Conservation (phyloP, 2,797 vertebrate genomes). For the Falco rusticolus region DNA sequence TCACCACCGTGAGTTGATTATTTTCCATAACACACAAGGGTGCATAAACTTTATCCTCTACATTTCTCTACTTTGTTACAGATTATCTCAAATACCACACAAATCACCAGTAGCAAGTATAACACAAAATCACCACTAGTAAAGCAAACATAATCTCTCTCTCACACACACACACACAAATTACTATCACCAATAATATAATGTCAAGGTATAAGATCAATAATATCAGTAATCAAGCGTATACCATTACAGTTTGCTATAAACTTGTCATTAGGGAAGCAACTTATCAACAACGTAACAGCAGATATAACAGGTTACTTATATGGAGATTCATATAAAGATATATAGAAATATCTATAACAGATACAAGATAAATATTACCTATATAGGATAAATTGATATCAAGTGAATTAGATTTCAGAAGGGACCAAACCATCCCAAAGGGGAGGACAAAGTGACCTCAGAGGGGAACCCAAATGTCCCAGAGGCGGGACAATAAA, state of each 20-base stretch:
- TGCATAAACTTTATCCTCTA: background rate
- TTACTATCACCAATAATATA: background rate
- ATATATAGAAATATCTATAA: background rate
- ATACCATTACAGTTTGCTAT: background rate
- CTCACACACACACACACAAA: background rate
- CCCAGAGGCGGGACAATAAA: background rate
- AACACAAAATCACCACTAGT: background rate
- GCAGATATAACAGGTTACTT: background rate
- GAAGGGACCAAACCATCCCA: background rate
- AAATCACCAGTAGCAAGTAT: background rate
- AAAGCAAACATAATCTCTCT: background rate
- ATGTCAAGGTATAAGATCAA: background rate
- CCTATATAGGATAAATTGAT: background rate
- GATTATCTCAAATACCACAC: background rate
- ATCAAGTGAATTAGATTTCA: background rate
- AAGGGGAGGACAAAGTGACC: background rate
- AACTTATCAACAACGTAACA: background rate
- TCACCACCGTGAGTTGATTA: fast-evolving
- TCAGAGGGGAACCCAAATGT: background rate
- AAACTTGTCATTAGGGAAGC: background rate
- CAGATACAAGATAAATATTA: background rate
- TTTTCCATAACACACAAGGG: background rate
- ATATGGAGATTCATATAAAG: background rate
- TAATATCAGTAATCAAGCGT: background rate
- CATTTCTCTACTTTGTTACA: background rate